These are phyloP conservation scores for Orthonevra nobilis DNA, from an alignment of 2,888 invertebrate genomes.

Conservation along the genomic window DNA sequence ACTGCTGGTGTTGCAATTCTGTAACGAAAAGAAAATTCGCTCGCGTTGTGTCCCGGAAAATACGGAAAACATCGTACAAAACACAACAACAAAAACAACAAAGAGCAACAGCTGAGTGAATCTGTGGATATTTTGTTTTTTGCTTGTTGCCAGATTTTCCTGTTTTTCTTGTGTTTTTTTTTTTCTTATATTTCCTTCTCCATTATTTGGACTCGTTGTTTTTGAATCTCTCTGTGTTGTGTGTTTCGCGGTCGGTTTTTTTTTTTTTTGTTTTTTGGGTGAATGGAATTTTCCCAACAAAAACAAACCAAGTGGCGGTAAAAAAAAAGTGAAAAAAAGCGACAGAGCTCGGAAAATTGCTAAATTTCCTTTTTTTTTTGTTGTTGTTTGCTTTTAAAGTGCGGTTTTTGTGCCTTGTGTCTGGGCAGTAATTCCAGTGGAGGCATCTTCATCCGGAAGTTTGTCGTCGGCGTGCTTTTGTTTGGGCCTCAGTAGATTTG, in stretches of 20 bases:
- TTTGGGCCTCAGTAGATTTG: too few relatives aligned
- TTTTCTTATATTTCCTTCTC: constrained; percentile 5
- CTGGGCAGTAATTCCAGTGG: too few relatives aligned
- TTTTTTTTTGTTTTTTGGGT: constrained; percentile 17
- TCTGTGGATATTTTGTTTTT: constrained; percentile 4
- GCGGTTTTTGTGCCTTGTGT: too few relatives aligned
- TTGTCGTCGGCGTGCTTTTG: not conserved
- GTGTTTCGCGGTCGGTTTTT: constrained; percentile 22
- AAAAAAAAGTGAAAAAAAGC: constrained; percentile 15
- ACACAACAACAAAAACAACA: constrained; percentile 26
- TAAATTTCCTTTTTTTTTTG: too few relatives aligned
- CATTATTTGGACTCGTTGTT: not conserved
- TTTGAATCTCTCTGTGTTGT: too few relatives aligned
- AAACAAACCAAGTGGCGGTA: constrained; percentile 5
- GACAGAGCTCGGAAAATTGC: not conserved
- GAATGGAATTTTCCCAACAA: constrained; percentile 41
- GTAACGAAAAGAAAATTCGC: constrained; percentile 8
- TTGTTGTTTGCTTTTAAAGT: too few relatives aligned
- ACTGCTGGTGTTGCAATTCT: constrained; percentile 38
- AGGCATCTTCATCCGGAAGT: not conserved
- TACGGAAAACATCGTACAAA: constrained; percentile 7
- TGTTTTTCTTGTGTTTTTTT: constrained; percentile 7
- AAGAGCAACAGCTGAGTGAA: constrained; percentile 54
- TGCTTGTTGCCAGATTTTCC: not conserved
- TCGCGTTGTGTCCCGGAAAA: constrained; percentile 3